Percentiles rank a stretch among this genome's conserved stretches.
phyloP scores from a whole-genome alignment of 2,113 vertebrate genomes.

The Ivindomyrus marchei region DNA sequence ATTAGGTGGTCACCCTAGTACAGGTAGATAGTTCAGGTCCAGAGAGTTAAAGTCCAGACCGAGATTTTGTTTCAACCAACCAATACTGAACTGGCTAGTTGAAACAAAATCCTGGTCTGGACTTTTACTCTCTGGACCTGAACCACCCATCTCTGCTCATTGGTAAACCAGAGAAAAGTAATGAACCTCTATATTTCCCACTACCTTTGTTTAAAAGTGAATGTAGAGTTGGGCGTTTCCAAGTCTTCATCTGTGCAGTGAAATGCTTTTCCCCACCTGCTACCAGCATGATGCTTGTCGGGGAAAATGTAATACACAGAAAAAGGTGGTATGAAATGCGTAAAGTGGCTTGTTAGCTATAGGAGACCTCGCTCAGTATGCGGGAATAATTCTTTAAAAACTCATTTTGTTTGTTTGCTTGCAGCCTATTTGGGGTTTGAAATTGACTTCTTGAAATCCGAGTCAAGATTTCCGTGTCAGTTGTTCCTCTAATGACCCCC shows the following conservation, averaged over 20 bases:
- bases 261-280: neutral
- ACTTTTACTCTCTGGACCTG: neutral
- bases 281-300: neutral
- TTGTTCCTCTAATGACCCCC: neutral
- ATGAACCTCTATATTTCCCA: neutral
- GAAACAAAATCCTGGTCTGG: neutral
- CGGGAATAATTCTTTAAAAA: neutral
- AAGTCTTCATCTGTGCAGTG: neutral
- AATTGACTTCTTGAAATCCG: neutral
- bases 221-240: neutral
- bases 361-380: neutral
- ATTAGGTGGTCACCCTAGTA: too few relatives aligned
- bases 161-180: neutral
- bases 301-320: neutral
- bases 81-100: neutral
- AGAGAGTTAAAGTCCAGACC: too few relatives aligned
- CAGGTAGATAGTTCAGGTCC: neutral
- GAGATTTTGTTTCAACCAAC: neutral
- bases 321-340: neutral
- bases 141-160: neutral
- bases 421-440: neutral
- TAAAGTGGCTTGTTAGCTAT: neutral
- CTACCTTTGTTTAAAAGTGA: neutral
- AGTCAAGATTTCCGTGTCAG: neutral
- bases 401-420: neutral